Conservation (phyloP, 2,888 invertebrate genomes). For the Drosophila monieri region DNA sequence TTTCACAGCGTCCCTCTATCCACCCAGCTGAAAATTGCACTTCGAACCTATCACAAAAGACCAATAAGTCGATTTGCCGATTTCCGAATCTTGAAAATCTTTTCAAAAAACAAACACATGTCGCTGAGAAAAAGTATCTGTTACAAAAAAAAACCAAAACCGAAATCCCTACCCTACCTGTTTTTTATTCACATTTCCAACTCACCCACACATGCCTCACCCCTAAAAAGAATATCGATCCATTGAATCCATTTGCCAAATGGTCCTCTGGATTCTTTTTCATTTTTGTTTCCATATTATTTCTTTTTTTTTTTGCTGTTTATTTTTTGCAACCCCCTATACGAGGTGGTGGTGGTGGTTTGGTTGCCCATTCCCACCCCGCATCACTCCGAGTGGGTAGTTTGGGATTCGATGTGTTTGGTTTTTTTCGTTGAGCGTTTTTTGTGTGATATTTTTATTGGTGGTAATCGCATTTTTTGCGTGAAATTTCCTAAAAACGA, state of each 20-base stretch:
- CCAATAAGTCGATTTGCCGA: slow-evolving; percentile 72
- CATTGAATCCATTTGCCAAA: slow-evolving; percentile 50
- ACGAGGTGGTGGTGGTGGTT: slow-evolving; percentile 53
- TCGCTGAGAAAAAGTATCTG: slow-evolving; percentile 67
- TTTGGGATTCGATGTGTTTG: slow-evolving; percentile 41
- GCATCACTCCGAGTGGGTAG: slow-evolving; percentile 23
- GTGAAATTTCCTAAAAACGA: slow-evolving; percentile 47
- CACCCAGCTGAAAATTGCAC: slow-evolving; percentile 71
- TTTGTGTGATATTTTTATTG: slow-evolving; percentile 65
- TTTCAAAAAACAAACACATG: slow-evolving; percentile 57
- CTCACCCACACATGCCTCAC: slow-evolving; percentile 3
- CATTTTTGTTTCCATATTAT: slow-evolving; percentile 24
- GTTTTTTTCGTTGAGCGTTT: slow-evolving; percentile 44
- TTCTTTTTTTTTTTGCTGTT: slow-evolving; percentile 16
- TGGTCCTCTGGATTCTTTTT: slow-evolving; percentile 42
- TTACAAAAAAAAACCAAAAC: slow-evolving; percentile 51
- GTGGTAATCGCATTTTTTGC: slow-evolving; percentile 64
- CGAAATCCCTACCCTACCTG: slow-evolving; percentile 59
- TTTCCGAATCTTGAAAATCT: slow-evolving; percentile 34
- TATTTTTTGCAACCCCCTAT: slow-evolving; percentile 59
- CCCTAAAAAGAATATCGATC: slow-evolving; percentile 50
- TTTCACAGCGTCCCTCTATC: slow-evolving; percentile 43
- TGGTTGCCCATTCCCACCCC: slow-evolving; percentile 55
- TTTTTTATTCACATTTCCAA: slow-evolving; percentile 67
- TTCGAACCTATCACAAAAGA: slow-evolving; percentile 53